phyloP scores from a whole-genome alignment of 2,113 vertebrate genomes.

The Platichthys flesus region DNA sequence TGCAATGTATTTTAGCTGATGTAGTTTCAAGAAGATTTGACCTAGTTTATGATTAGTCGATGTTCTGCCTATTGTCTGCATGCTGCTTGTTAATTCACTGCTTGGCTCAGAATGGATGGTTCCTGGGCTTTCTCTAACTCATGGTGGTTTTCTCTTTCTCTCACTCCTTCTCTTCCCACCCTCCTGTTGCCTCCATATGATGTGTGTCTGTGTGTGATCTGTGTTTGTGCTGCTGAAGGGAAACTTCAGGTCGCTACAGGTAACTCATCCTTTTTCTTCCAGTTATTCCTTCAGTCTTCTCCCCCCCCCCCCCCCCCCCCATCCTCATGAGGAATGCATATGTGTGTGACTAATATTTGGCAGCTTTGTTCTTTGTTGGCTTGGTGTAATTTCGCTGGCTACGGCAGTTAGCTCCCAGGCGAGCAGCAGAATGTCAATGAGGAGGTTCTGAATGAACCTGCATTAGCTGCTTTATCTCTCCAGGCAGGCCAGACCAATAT shows the following conservation, averaged over 20 bases:
- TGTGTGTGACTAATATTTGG: conserved; percentile 53
- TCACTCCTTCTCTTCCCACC: conserved; percentile 72
- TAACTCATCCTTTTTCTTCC: conserved; percentile 76
- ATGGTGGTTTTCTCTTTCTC: conserved; percentile 62
- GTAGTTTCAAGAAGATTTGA: not conserved
- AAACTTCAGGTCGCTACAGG: conserved; percentile 99
- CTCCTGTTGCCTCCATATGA: conserved; percentile 72
- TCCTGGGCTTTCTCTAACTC: conserved; percentile 59
- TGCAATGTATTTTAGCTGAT: too few species aligned
- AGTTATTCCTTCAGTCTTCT: not conserved
- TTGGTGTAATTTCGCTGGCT: conserved; percentile 48
- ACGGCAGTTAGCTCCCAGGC: conserved; percentile 43
- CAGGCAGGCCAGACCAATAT: conserved; percentile 56
- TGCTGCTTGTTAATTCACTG: conserved; percentile 66
- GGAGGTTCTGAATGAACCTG: conserved; percentile 65
- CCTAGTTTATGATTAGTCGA: not conserved
- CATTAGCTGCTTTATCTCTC: conserved; percentile 68
- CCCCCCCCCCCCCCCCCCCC: not conserved
- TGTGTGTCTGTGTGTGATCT: conserved; percentile 72
- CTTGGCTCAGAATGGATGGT: conserved; percentile 45
- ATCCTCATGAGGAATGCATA: conserved; percentile 24
- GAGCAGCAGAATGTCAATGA: conserved; percentile 75
- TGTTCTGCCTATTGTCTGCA: conserved; percentile 58
- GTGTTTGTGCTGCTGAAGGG: conserved; percentile 90
- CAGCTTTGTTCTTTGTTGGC: conserved; percentile 57